phyloP scores from a whole-genome alignment of 2,888 invertebrate genomes.

The Eupithecia dodoneata region DNA sequence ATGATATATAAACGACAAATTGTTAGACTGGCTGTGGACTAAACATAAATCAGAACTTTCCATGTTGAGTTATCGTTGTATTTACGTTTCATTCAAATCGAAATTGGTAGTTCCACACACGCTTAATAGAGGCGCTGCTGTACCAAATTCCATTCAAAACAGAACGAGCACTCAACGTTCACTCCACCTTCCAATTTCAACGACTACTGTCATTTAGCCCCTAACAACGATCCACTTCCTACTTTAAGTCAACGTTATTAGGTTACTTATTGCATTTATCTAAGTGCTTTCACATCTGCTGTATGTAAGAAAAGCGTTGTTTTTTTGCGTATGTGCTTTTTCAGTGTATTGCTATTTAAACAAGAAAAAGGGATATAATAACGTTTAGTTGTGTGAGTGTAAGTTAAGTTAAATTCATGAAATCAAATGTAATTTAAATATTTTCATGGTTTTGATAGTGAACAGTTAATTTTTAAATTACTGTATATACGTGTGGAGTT shows the following conservation, averaged over 20 bases:
- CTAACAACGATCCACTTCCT: not conserved
- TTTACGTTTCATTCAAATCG: not conserved
- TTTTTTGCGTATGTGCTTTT: not conserved
- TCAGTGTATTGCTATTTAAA: not conserved
- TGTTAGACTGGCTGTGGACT: not conserved
- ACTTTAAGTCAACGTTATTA: conserved; percentile 6
- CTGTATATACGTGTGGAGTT: not conserved
- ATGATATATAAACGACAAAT: no score
- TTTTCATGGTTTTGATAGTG: not conserved
- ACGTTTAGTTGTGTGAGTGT: no score
- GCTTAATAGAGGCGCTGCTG: not conserved
- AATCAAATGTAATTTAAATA: not conserved
- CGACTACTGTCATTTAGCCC: conserved; percentile 2
- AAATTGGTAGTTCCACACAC: not conserved
- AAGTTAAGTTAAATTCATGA: not conserved
- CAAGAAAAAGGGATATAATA: no score
- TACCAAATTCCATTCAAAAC: not conserved
- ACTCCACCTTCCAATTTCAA: not conserved
- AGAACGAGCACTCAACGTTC: not conserved
- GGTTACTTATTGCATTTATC: conserved; percentile 9
- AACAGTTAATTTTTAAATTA: not conserved
- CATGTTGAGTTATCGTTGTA: not conserved
- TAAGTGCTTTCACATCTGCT: conserved; percentile 7
- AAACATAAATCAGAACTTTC: not conserved
- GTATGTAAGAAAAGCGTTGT: not conserved